phyloP scores from a whole-genome alignment of 2,888 invertebrate species.

The Diarsia dahlii region DNA sequence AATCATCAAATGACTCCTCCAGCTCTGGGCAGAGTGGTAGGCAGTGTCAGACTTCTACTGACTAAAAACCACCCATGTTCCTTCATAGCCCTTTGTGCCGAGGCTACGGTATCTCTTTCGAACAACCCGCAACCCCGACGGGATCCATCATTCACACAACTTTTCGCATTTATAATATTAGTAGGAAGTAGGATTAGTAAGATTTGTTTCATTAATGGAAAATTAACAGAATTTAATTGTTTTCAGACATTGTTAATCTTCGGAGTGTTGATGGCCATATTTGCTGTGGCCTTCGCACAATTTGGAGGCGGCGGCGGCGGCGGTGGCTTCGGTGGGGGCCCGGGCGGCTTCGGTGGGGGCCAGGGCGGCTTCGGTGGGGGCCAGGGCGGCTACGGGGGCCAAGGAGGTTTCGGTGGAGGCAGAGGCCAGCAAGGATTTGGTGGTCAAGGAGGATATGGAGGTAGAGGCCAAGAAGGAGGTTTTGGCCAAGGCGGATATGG shows the following conservation, averaged over 20 bases:
- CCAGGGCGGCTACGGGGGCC: background rate
- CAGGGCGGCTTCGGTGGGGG: background rate
- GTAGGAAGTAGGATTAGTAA: no score
- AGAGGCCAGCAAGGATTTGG: background rate
- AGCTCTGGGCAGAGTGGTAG: no score
- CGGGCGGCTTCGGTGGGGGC: background rate
- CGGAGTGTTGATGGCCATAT: constrained; percentile 63
- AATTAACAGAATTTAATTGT: constrained; percentile 31
- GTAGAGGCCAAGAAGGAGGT: background rate
- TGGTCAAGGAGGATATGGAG: background rate
- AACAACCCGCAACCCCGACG: no score
- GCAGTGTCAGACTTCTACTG: no score
- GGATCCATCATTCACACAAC: no score
- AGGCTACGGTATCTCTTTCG: no score
- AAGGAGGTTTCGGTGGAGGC: background rate
- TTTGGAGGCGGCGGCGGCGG: constrained; percentile 18
- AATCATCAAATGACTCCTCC: no score
- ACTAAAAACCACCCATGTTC: no score
- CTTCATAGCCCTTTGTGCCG: no score
- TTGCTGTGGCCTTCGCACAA: constrained; percentile 66
- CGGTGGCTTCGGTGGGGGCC: constrained; percentile 3
- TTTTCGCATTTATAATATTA: no score
- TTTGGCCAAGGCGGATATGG: constrained; percentile 1
- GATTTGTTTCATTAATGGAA: background rate
- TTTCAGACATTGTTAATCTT: constrained; percentile 67